Evolutionary conservation across 2,797 vertebrate genomes (phyloP), one percentile per base, ranked within the genome.

Genomic region (Neosilurus hyrtlii): DNA sequence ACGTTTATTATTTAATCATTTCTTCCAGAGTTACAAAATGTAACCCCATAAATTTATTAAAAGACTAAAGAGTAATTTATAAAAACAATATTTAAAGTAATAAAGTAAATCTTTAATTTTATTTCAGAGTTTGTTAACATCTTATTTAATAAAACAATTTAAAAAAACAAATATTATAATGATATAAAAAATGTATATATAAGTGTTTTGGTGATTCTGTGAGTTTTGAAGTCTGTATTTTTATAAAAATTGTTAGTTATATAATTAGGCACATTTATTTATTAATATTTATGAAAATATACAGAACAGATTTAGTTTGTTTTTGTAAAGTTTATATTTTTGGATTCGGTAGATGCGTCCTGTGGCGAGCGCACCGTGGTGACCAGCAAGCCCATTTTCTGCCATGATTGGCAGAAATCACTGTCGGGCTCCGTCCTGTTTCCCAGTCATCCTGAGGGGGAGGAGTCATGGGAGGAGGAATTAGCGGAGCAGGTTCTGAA

Each of bases 351-450:
- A 83, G 82, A 61, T 15, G 30, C 52, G n/a, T 43, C 84, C 15
- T 43, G 5, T 2, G 3, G 37, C 14, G 37, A 16, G 22, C 71
- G 82, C 62, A 37, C 74, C 9, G 8, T 83, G 77, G 70, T 88
- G 30, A 87, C 70, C 81, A 87, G 85, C 77, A 85, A 81, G 30
- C 66, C 84, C 15, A n/a, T 10, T 43, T 61, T 8, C 0, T 30
- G n/a, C 1, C 9, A 9, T 26, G 35, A 68, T 10, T 57, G 18
- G 30, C 62, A 10, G 66, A 12, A 37, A 43, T 4, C 66, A 0
- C 16, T 37, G 61, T 18, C 22, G 0, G 59, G 59, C 7, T 49
- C 20, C 9, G 4, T 51, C 26, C 43, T 35, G 18, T 43, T 82
- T 4, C 24, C 20, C 0, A 6, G 24, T 26, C 20, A 8, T 43